phyloP scores from a whole-genome alignment of 2,888 invertebrate genomes.

The Drosophila rubida region DNA sequence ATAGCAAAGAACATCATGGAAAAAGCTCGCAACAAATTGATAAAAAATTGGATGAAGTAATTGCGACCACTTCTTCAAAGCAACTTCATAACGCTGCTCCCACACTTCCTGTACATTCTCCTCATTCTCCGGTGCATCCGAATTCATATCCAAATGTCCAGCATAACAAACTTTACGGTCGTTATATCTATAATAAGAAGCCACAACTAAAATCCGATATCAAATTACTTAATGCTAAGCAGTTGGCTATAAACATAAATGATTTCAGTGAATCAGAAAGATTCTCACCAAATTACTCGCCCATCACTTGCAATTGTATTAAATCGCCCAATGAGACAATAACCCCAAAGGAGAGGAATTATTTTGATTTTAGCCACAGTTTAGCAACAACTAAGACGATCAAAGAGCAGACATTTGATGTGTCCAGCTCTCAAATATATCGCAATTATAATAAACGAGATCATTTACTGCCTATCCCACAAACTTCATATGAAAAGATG shows the following conservation, averaged over 20 bases:
- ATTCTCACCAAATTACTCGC: conserved; percentile 28
- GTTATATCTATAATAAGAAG: conserved; percentile 74
- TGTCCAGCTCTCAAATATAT: conserved; percentile 10
- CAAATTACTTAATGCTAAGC: conserved; percentile 26
- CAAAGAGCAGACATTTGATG: conserved; percentile 15
- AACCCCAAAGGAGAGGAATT: conserved; percentile 29
- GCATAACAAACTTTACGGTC: conserved; percentile 71
- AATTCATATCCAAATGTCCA: conserved; percentile 53
- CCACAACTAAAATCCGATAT: conserved; percentile 25
- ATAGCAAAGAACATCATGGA: conserved; percentile 38
- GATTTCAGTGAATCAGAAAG: conserved; percentile 24
- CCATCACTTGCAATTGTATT: conserved; percentile 41
- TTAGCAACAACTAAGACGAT: conserved; percentile 1
- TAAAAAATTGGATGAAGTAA: conserved; percentile 46
- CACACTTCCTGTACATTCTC: conserved; percentile 75
- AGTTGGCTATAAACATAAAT: conserved; percentile 21
- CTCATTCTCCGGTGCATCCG: conserved; percentile 72
- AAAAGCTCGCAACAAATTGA: conserved; percentile 33
- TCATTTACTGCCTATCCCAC: conserved; percentile 10
- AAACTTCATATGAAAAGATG: conserved; percentile 8
- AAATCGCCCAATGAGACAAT: conserved; percentile 39
- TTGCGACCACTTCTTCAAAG: conserved; percentile 40
- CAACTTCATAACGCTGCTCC: conserved; percentile 62
- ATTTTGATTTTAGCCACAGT: conserved; percentile 12
- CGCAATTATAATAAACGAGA: conserved; percentile 9